phyloP scores from a whole-genome alignment of 2,797 vertebrate genomes.

The Cirrhinus mrigala region DNA sequence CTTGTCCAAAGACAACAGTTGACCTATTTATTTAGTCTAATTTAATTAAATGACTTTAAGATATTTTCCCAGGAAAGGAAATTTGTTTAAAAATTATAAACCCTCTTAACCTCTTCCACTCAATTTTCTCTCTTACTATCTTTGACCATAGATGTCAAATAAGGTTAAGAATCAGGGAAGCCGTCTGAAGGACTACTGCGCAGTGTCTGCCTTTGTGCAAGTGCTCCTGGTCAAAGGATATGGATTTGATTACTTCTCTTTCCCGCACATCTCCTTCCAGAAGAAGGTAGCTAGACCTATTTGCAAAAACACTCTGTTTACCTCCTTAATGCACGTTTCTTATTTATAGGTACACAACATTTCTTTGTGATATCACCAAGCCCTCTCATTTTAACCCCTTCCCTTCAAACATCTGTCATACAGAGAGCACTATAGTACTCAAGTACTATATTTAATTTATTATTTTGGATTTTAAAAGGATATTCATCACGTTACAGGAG shows the following conservation, averaged over 20 bases:
- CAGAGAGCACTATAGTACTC: background rate
- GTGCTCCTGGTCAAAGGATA: conserved; percentile 77
- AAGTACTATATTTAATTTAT: background rate
- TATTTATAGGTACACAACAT: background rate
- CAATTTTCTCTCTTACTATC: conserved; percentile 21
- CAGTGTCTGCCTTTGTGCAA: conserved; percentile 75
- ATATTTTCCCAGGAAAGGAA: background rate
- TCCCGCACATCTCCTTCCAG: conserved; percentile 79
- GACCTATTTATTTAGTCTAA: background rate
- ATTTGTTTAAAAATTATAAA: too few species aligned
- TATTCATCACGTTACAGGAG: background rate
- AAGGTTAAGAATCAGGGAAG: conserved; percentile 56
- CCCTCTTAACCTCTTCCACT: background rate
- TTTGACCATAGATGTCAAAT: conserved; percentile 70
- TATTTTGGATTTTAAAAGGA: background rate
- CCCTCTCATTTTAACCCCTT: background rate
- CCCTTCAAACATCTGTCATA: background rate
- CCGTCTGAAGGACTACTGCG: conserved; percentile 77
- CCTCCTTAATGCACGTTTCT: background rate
- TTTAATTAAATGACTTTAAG: background rate
- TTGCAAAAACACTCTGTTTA: background rate
- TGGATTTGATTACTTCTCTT: conserved; percentile 74
- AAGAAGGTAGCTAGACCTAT: conserved; percentile 72
- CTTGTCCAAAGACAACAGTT: background rate
- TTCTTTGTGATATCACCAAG: background rate